Conservation (phyloP, 1,140 invertebrate genomes). For the Drosophila orosa region DNA sequence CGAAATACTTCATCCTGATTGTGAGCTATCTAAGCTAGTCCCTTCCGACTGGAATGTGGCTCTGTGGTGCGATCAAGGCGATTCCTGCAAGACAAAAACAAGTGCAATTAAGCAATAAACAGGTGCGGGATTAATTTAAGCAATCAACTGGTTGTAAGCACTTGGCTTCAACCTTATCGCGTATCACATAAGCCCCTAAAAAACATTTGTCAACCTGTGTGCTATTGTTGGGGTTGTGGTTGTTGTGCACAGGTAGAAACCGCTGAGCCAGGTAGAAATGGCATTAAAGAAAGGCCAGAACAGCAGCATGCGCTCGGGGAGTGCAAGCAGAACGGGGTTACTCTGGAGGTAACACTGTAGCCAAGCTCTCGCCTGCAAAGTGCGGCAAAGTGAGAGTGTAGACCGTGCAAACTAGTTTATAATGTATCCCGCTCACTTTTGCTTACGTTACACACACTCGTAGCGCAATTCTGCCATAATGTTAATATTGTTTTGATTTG, state of each 20-base stretch:
- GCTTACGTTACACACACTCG: constrained; percentile 36
- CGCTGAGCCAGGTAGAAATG: constrained; percentile 40
- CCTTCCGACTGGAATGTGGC: constrained; percentile 31
- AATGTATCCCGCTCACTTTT: constrained; percentile 54
- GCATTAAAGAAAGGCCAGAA: constrained; percentile 2
- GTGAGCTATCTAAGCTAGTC: constrained; percentile 8
- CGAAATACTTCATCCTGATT: constrained; percentile 67
- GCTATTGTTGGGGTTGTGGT: not conserved
- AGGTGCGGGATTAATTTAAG: constrained; percentile 31
- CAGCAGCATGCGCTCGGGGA: constrained; percentile 19
- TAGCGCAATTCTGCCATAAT: constrained; percentile 13
- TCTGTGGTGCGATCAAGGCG: constrained; percentile 1
- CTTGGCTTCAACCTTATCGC: constrained; percentile 63
- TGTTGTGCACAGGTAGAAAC: constrained; percentile 13
- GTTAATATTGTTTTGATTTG: constrained; percentile 9
- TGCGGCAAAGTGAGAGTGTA: constrained; percentile 39
- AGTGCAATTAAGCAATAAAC: constrained; percentile 41
- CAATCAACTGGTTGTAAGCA: constrained; percentile 29
- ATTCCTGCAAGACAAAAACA: constrained; percentile 39
- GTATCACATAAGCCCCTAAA: constrained; percentile 38
- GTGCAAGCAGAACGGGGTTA: not conserved
- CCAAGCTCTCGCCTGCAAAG: constrained; percentile 8
- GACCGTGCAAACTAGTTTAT: constrained; percentile 55
- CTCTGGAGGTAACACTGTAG: constrained; percentile 9
- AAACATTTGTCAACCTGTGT: constrained; percentile 22